Evolutionary conservation across 2,888 invertebrate genomes (phyloP).

Genomic region (Phania funesta): DNA sequence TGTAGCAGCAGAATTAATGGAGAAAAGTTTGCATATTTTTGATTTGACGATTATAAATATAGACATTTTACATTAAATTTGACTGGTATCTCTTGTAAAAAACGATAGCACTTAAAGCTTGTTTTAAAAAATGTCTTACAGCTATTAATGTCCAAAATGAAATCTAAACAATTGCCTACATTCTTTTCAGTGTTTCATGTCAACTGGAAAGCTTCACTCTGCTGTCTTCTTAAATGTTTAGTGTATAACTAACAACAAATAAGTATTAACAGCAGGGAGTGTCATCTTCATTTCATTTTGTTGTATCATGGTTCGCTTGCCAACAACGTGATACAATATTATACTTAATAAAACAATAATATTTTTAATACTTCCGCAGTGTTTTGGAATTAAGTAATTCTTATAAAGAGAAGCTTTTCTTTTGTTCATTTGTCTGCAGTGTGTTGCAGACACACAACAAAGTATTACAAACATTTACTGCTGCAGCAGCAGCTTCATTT

Average conservation of each 20-base stretch:
- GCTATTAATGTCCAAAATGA: no score
- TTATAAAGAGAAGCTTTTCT: constrained; percentile 15
- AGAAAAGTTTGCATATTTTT: no score
- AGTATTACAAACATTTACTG: constrained; percentile 1
- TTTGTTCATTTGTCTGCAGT: constrained; percentile 13
- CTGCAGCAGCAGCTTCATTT: neutral
- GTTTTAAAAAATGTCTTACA: no score
- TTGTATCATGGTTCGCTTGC: constrained; percentile 19
- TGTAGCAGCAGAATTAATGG: no score
- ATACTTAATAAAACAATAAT: constrained; percentile 32
- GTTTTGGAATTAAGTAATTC: constrained; percentile 43
- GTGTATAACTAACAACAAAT: constrained; percentile 7
- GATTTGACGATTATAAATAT: no score
- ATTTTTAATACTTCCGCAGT: constrained; percentile 58
- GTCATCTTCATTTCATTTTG: constrained; percentile 42
- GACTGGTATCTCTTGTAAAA: no score
- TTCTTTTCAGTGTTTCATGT: neutral
- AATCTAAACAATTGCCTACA: neutral
- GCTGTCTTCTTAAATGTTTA: constrained; percentile 1
- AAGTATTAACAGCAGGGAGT: constrained; percentile 56
- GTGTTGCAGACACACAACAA: neutral
- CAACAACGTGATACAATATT: constrained; percentile 43
- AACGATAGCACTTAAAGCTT: no score
- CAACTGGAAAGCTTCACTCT: neutral
- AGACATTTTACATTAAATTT: no score